Evolutionary conservation across 2,113 vertebrate species (phyloP).

Genomic region (Gallinago paraguaiae): DNA sequence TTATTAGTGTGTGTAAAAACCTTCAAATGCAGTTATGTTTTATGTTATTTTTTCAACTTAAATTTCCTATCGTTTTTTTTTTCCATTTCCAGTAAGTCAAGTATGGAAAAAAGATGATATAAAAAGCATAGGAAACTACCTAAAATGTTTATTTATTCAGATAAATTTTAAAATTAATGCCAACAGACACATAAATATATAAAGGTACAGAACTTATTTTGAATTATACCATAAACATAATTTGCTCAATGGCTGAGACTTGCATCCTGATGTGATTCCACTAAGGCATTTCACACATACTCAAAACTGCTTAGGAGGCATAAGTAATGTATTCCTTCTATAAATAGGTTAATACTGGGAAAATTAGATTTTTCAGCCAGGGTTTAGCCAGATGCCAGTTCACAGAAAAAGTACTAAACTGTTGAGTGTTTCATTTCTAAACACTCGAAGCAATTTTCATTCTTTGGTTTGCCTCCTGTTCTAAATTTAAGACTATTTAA

Average conservation of each 20-base stretch:
- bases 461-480: neutral
- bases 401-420: neutral
- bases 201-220: neutral
- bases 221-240: neutral
- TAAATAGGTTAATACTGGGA: neutral
- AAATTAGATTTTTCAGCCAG: neutral
- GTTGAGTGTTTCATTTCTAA: neutral
- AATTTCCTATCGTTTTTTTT: neutral
- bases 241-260: neutral
- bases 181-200: neutral
- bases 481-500: neutral
- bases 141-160: neutral
- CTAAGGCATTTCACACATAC: rapidly evolving
- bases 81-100: neutral
- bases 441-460: neutral
- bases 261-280: neutral
- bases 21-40: neutral
- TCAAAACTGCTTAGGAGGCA: neutral
- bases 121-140: neutral
- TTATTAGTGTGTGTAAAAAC: neutral
- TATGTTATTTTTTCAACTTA: neutral
- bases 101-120: neutral
- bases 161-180: neutral
- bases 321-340: neutral
- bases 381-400: neutral